Base-by-base conservation (phyloP, 2,888 invertebrate genomes). In the Blastobasis adustella region DNA sequence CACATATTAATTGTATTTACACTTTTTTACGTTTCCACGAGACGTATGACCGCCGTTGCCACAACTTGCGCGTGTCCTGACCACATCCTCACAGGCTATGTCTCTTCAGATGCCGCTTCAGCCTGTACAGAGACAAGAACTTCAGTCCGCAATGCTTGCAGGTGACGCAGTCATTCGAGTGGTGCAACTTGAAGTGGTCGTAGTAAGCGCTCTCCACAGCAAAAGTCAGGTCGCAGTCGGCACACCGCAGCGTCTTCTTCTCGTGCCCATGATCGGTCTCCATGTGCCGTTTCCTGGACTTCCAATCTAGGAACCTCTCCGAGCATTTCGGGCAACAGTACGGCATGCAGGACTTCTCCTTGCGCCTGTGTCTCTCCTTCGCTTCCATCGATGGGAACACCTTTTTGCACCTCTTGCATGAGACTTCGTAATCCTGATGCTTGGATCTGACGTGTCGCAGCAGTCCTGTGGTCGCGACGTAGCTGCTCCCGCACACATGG, bases 61-160 rank as follows among this genome's bases (percentile, higher is more conserved):
- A 23, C 23, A 23, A 2, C 23, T 23, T 23, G 23, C 23, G 3
- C 23, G 23, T 2, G 23, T 23, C 23, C 23, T 23, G 23, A 23
- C 23, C 23, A 23, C 23, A 40, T 8, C 41, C 36, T 54, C 59
- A 60, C 57, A 70, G 52, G 39, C 66, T 71, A 67, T 83, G 83
- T 49, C 80, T 82, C 46, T 76, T 72, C 23, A 84, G 66, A 58
- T 86, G 85, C 36, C 83, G 70, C 46, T 81, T 83, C 50, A 85
- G 60, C 4, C 80, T 72, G 48, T 77, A 80, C 9, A 70, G 63
- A 10, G 80, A 81, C 36, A 81, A 61, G 49, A 85, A 86, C 52
- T 85, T 84, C 60, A 81, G 61, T 0, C 85, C 85, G 55, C 85
- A 86, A 46, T 82, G 79, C 55, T 85, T 83, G 48, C 85, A 86